A percentile compares a stretch with the other conserved stretches of the same genome.
Conservation (phyloP, 2,797 vertebrate species). For the Furcifer pardalis region DNA sequence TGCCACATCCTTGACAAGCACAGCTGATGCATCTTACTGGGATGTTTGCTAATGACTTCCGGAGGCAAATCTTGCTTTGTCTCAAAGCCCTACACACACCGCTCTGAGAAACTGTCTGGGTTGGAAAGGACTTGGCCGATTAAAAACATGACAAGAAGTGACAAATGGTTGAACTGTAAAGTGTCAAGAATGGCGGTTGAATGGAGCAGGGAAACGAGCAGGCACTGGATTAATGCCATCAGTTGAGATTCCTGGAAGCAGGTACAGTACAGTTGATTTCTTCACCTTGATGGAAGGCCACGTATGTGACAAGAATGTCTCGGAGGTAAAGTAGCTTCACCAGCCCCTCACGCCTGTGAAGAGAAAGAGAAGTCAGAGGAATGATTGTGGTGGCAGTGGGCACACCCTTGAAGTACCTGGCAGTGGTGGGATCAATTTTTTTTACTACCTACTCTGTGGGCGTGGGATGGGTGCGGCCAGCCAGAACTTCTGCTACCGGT, state of each 20-base stretch:
- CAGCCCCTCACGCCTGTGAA: slow-evolving; percentile 74
- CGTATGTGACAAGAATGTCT: slow-evolving; percentile 83
- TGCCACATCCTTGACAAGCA: neutral
- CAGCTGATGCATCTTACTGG: neutral
- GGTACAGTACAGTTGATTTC: neutral
- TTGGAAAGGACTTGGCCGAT: slow-evolving; percentile 6
- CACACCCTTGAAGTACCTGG: neutral
- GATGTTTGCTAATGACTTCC: neutral
- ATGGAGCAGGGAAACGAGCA: neutral
- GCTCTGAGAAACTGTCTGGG: slow-evolving; percentile 10
- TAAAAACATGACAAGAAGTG: slow-evolving; percentile 20
- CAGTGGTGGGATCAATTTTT: too few species aligned
- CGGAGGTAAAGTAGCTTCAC: slow-evolving; percentile 79
- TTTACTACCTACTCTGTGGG: too few species aligned
- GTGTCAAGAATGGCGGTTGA: slow-evolving; percentile 7
- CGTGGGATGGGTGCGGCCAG: too few species aligned
- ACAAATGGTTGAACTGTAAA: slow-evolving; percentile 20
- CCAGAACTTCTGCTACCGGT: too few species aligned
- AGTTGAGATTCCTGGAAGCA: neutral
- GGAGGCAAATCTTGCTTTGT: neutral
- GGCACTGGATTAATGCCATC: neutral
- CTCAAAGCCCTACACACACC: neutral
- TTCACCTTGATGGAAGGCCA: slow-evolving; percentile 80
- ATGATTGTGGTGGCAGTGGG: slow-evolving; percentile 8
- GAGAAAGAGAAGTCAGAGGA: neutral